phyloP scores from a whole-genome alignment of 1,140 invertebrate genomes.

The Ceratina japonica region DNA sequence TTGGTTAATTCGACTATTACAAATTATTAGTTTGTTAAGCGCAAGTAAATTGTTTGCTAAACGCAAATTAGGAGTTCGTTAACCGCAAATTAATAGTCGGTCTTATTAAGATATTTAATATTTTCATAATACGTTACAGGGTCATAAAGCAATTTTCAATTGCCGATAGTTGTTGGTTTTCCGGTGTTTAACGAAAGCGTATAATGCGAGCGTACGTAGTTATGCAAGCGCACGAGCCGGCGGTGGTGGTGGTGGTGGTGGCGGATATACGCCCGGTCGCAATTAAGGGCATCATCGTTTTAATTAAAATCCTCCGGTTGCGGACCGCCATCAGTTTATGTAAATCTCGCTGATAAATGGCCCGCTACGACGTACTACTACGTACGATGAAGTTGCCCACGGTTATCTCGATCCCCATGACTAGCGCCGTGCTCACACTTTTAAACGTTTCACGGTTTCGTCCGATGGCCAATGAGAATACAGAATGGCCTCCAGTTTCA shows the following conservation, averaged over 20 bases:
- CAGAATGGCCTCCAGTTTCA: constrained; percentile 1
- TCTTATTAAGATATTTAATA: neutral
- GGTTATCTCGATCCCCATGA: constrained; percentile 54
- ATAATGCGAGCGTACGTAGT: constrained; percentile 9
- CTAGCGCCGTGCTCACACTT: constrained; percentile 40
- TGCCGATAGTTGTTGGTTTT: constrained; percentile 6
- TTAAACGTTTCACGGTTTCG: constrained; percentile 15
- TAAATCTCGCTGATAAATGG: constrained; percentile 59
- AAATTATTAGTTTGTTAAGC: neutral
- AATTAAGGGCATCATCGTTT: constrained; percentile 62
- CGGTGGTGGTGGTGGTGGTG: neutral
- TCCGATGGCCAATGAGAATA: too few relatives aligned
- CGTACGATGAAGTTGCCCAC: constrained; percentile 26
- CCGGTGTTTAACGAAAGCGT: constrained; percentile 15
- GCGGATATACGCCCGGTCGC: constrained; percentile 26
- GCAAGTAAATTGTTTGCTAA: neutral
- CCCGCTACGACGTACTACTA: constrained; percentile 18
- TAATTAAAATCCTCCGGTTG: constrained; percentile 57
- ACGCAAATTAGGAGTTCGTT: neutral
- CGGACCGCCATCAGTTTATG: constrained; percentile 55
- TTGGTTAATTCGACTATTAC: too few relatives aligned
- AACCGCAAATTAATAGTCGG: neutral
- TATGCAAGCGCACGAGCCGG: constrained; percentile 29
- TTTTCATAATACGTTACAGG: too few relatives aligned
- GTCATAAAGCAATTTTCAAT: too few relatives aligned